Evolutionary conservation across 2,797 vertebrate species (phyloP), one percentile per base, ranked within the genome.

Genomic region (Notolepis coatsorum): DNA sequence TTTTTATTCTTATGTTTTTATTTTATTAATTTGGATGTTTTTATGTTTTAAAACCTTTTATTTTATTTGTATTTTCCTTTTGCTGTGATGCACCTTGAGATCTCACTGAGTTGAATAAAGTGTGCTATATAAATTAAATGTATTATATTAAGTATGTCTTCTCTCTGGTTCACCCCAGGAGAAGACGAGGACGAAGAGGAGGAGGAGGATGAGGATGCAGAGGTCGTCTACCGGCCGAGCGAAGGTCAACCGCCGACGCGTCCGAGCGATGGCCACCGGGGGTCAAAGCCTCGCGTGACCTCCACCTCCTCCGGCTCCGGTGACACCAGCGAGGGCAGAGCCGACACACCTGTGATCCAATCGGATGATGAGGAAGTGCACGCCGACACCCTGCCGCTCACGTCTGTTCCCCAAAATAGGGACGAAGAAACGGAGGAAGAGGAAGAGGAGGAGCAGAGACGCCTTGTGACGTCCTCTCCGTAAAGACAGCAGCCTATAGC

Each of bases 301-400:
- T 95, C 93, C 0, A 95, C 94, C 6, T 97, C 96, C 0, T 95
- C 93, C 2, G 81, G 81, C 2, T 97, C 94, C 61, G 93, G 90
- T 2, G 91, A 95, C 24, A 92, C 87, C 59, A 95, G 94, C 0
- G 91, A 89, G 2, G 90, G 88, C 0, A 94, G 94, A 20, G 88
- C 72, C 0, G 92, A 96, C 75, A 96, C 95, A 0, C 96, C 95
- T 0, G 89, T 96, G 77, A 92, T 94, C 81, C 95, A 96, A 79
- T 96, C 95, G 0, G 96, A 97, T 1, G 94, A 95, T 7, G 96
- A 94, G 66, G 96, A 95, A 3, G 91, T 90, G 51, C 91, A 91
- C 9, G 92, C 86, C 18, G 94, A 95, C 90, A 94, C 88, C 0
- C 65, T 88, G 65, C 74, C 89, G 51, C 87, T 91, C 62, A 89